These are phyloP conservation scores for Sarcoramphus papa DNA, from an alignment of 2,797 vertebrate genomes.

Conservation along the genomic window DNA sequence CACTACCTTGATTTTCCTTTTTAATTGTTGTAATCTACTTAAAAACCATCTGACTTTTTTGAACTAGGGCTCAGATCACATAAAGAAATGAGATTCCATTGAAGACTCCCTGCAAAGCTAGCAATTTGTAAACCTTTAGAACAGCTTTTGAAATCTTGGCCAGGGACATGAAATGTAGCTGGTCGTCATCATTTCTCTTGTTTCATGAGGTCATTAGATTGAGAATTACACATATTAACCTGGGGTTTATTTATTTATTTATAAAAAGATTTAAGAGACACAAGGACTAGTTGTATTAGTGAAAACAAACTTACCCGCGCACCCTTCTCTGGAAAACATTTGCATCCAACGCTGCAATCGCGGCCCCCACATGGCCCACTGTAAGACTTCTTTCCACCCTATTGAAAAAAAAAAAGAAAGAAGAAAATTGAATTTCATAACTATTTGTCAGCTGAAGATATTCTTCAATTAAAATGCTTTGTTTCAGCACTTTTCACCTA, in stretches of 20 bases:
- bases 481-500: background rate
- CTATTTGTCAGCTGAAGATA: background rate
- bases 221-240: background rate
- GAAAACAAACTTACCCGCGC: conserved; percentile 80
- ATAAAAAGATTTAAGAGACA: background rate
- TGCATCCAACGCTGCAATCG: conserved; percentile 84
- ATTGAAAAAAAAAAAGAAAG: background rate
- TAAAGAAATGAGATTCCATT: background rate
- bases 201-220: conserved; percentile 35
- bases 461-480: background rate
- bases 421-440: background rate
- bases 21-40: background rate
- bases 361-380: conserved; percentile 81
- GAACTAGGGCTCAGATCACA: background rate
- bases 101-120: background rate
- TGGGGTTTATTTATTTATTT: background rate
- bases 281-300: background rate
- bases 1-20: background rate
- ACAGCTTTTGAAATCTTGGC: background rate
- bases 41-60: background rate
- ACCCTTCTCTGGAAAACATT: conserved; percentile 89
- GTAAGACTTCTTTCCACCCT: conserved; percentile 79
- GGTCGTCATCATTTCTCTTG: conserved; percentile 38
- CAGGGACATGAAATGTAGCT: conserved; percentile 29
- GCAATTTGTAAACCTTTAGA: background rate